Evolutionary conservation across 2,888 invertebrate species (phyloP).

Genomic region (Periphyllus acericola): DNA sequence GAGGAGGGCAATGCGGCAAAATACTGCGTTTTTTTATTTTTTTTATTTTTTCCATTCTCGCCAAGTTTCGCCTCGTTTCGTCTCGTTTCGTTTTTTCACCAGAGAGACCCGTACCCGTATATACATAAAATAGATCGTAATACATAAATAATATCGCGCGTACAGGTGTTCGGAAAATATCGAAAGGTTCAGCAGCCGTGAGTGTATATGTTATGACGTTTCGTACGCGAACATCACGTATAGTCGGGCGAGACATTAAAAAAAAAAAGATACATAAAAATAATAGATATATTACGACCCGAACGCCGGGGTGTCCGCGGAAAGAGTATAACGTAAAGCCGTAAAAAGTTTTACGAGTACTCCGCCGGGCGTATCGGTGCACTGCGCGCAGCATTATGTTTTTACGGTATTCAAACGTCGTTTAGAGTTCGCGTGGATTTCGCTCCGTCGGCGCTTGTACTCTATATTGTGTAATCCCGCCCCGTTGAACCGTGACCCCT

Average conservation of each 20-base stretch:
- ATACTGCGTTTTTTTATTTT: constrained; percentile 20
- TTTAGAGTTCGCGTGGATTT: constrained; percentile 24
- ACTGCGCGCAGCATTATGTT: too few species aligned
- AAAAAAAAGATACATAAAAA: background rate
- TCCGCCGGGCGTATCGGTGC: background rate
- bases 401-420: constrained; percentile 28
- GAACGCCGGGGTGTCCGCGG: background rate
- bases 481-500: background rate
- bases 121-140: too few species aligned
- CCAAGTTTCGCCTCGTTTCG: too few species aligned
- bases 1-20: background rate
- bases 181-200: constrained; percentile 17
- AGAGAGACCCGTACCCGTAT: too few species aligned
- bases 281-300: constrained; percentile 29
- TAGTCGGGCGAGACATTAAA: constrained; percentile 30
- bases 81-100: too few species aligned
- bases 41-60: background rate
- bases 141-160: too few species aligned
- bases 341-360: constrained; percentile 36
- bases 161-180: constrained; percentile 39
- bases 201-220: too few species aligned
- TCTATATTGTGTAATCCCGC: background rate
- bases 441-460: background rate
- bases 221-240: constrained; percentile 18
- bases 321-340: background rate